A percentile compares a stretch with the other conserved stretches of the same genome.
Conservation (phyloP, 2,113 vertebrate genomes). For the Tetraodon nigroviridis region DNA sequence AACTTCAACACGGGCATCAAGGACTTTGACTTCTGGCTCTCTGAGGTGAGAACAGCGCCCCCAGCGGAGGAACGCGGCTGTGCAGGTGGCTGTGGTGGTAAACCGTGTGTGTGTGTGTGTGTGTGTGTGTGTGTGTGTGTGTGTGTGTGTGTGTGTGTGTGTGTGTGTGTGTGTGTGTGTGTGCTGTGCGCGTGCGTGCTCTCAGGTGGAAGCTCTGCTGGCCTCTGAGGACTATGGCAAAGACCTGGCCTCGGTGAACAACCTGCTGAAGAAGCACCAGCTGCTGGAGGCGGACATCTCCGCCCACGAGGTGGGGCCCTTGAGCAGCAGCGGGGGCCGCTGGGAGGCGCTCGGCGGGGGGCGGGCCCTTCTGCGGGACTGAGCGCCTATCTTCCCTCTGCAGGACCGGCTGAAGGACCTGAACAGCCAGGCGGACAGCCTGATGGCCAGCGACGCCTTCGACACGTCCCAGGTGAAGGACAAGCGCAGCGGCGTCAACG, state of each 20-base stretch:
- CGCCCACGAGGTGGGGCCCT: conserved; percentile 87
- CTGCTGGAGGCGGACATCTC: conserved; percentile 96
- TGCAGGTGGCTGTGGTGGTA: no score
- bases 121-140: background rate
- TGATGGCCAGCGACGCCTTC: conserved; percentile 95
- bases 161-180: background rate
- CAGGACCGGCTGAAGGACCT: conserved; percentile 97
- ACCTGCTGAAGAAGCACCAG: conserved; percentile 96
- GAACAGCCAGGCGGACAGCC: conserved; percentile 93
- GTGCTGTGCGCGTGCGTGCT: background rate
- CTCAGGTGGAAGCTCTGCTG: conserved; percentile 92
- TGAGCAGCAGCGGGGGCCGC: no score
- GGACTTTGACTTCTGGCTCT: conserved; percentile 99
- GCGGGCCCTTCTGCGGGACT: no score
- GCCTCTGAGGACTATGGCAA: conserved; percentile 98
- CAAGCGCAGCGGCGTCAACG: conserved; percentile 88
- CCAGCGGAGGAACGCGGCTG: no score
- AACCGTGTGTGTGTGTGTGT: background rate
- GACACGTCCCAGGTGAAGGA: conserved; percentile 95
- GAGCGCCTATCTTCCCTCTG: background rate
- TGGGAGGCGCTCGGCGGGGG: background rate
- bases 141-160: background rate
- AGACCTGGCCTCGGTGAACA: conserved; percentile 97
- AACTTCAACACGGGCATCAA: conserved; percentile 99
- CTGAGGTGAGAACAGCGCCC: conserved; percentile 78